Evolutionary conservation across 64 coral and sea anemone species (phyloP).

Genomic region (Montipora capricornis): DNA sequence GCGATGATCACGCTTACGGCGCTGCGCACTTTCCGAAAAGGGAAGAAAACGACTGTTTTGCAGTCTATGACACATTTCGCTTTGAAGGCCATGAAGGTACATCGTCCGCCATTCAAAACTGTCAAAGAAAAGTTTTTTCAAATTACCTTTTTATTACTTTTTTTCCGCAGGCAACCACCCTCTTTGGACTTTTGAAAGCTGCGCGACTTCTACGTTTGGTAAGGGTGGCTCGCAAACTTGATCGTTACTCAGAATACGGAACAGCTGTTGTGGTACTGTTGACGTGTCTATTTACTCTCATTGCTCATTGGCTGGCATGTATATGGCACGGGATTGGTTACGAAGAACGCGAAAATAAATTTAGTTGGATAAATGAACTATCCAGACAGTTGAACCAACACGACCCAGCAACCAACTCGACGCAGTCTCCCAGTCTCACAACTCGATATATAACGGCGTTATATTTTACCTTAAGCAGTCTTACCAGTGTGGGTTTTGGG

Average conservation of each 20-base stretch:
- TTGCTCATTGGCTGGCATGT: slow-evolving; percentile 98
- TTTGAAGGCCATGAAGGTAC: too few relatives aligned
- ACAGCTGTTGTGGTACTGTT: slow-evolving; percentile 91
- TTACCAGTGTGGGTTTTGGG: slow-evolving; percentile 96
- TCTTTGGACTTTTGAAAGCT: slow-evolving; percentile 88
- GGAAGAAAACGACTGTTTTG: too few relatives aligned
- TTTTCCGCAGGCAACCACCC: slow-evolving; percentile 69
- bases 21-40: too few relatives aligned
- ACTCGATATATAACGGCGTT: slow-evolving; percentile 88
- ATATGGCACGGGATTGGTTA: slow-evolving; percentile 94
- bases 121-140: background rate
- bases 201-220: slow-evolving; percentile 94
- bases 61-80: too few relatives aligned
- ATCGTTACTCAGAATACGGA: slow-evolving; percentile 98
- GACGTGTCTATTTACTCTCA: slow-evolving; percentile 82
- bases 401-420: background rate
- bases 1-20: too few relatives aligned
- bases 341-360: slow-evolving; percentile 43
- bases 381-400: slow-evolving; percentile 22
- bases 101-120: too few relatives aligned
- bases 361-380: slow-evolving; percentile 76
- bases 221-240: slow-evolving; percentile 93
- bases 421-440: slow-evolving; percentile 19
- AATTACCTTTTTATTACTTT: background rate
- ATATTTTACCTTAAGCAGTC: slow-evolving; percentile 91